These are phyloP conservation scores for Xiphophorus birchmanni DNA, from an alignment of 2,797 vertebrate species.

Conservation along the genomic window DNA sequence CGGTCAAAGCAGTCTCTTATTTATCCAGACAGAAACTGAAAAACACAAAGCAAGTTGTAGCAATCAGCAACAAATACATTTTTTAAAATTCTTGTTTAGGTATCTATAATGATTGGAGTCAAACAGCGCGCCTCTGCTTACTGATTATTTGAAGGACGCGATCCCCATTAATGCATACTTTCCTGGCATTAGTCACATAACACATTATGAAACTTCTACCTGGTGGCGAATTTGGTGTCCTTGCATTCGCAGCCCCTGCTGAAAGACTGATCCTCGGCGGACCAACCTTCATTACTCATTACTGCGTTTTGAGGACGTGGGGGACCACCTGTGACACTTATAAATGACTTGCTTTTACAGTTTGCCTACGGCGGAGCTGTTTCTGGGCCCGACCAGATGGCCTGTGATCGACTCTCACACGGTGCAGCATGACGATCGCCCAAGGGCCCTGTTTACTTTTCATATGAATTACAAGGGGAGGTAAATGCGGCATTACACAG, in stretches of 20 bases:
- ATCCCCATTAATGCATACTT: slow-evolving; percentile 55
- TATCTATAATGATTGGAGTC: not conserved
- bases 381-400: slow-evolving; percentile 70
- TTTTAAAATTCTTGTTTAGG: not conserved
- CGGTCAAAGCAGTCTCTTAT: not conserved
- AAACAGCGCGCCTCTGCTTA: not conserved
- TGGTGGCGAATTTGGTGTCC: slow-evolving; percentile 61
- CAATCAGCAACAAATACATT: not conserved
- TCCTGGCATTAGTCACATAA: slow-evolving; percentile 54
- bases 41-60: not conserved
- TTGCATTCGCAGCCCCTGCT: slow-evolving; percentile 59
- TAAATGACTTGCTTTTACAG: slow-evolving; percentile 73
- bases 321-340: slow-evolving; percentile 75
- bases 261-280: slow-evolving; percentile 65
- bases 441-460: slow-evolving; percentile 52
- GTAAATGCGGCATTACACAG: slow-evolving; percentile 21
- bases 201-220: slow-evolving; percentile 46
- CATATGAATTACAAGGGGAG: slow-evolving; percentile 31
- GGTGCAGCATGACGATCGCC: slow-evolving; percentile 42
- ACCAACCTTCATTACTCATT: slow-evolving; percentile 73
- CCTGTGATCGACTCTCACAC: slow-evolving; percentile 67
- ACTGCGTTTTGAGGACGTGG: slow-evolving; percentile 67
- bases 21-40: not conserved
- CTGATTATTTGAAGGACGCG: slow-evolving; percentile 54
- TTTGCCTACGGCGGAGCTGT: slow-evolving; percentile 62